Conservation (phyloP, 2,797 vertebrate genomes). For the Sebastes iracundus region DNA sequence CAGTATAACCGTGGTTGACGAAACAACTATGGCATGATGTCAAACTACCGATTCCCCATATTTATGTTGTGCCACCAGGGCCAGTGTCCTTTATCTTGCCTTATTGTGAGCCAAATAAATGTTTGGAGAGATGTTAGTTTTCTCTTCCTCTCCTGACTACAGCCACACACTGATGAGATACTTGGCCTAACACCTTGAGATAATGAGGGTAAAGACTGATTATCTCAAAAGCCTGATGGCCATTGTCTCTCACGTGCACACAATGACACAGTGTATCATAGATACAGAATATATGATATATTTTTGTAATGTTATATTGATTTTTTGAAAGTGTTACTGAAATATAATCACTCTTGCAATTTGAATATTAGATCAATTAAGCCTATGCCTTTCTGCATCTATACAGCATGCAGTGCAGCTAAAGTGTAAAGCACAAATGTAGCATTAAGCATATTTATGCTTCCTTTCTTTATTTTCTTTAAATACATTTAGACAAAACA, state of each 20-base stretch:
- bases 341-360: background rate
- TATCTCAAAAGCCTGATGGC: slow-evolving; percentile 43
- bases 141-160: background rate
- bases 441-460: background rate
- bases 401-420: background rate
- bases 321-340: background rate
- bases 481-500: background rate
- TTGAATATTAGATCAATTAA: background rate
- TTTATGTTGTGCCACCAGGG: background rate
- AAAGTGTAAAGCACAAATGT: background rate
- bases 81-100: background rate
- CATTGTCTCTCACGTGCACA: slow-evolving; percentile 25
- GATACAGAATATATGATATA: background rate
- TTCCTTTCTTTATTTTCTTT: background rate
- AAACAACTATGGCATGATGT: background rate
- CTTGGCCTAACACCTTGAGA: slow-evolving; percentile 25
- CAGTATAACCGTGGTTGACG: background rate
- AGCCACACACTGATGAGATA: slow-evolving; percentile 13
- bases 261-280: background rate
- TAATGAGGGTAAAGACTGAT: slow-evolving; percentile 78
- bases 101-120: background rate
- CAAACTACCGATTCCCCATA: background rate
- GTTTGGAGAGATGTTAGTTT: background rate
- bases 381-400: background rate
- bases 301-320: background rate